Conservation (phyloP, 2,113 vertebrate genomes). For the Chionomys nivalis region DNA sequence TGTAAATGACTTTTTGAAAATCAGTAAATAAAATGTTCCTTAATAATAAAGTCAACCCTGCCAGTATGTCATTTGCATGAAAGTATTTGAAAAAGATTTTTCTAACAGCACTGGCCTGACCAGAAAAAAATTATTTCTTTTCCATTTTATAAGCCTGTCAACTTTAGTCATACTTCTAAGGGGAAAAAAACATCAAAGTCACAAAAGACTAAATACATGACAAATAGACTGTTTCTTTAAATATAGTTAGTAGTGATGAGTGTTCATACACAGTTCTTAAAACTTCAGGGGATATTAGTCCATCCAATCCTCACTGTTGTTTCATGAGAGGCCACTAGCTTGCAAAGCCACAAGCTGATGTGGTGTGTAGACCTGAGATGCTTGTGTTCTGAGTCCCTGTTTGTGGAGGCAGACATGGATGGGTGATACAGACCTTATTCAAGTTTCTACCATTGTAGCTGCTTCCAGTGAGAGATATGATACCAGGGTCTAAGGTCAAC, state of each 20-base stretch:
- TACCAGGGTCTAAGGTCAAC: background rate
- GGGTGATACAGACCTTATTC: background rate
- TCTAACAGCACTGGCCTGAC: background rate
- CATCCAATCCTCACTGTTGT: background rate
- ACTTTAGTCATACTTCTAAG: background rate
- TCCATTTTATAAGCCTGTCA: background rate
- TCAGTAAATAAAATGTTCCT: background rate
- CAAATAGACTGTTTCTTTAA: background rate
- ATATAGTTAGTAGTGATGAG: background rate
- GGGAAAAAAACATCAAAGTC: background rate
- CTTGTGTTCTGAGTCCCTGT: background rate
- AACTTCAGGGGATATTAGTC: background rate
- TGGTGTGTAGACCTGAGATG: background rate
- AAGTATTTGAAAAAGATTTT: background rate
- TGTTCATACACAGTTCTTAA: background rate
- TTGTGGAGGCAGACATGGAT: background rate
- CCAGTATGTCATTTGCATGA: background rate
- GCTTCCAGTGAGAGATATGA: background rate
- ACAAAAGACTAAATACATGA: background rate
- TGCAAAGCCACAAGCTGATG: background rate
- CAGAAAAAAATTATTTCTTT: background rate
- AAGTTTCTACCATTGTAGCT: background rate
- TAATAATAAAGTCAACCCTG: slow-evolving; percentile 20
- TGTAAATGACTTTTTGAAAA: background rate
- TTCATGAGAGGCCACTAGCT: background rate